Evolutionary conservation across 2,113 vertebrate species (phyloP), one percentile per base, ranked within the genome.

Genomic region (Myotis davidii): DNA sequence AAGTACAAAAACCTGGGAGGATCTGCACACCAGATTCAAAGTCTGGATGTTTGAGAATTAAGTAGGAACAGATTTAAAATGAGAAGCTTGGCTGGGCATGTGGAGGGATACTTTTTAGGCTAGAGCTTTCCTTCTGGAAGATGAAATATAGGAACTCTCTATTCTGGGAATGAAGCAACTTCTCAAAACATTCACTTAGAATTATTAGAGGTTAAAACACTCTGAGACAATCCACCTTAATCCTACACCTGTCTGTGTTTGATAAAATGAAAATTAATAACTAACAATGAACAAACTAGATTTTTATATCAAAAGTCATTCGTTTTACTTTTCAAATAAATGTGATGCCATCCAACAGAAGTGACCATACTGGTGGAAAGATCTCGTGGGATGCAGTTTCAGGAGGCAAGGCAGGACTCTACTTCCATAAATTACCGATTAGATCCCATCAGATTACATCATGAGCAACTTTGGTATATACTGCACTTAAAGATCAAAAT

Each of bases 261-360:
- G 42, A 45, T 73, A 52, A 94, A 79, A 87, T 95, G 39, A 84
- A 90, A 93, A 88, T 54, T 50, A 90, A 37, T 65, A 70, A 37
- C 29, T 34, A 59, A 18, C 27, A 79, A 72, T 13, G 27, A 32
- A 50, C 3, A 56, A 86, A 72, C 11, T 48, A 67, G 52, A 90
- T 79, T 61, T 86, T 61, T 12, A 45, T 27, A n/a, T 52, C n/a
- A 13, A 77, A 82, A 79, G 32, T 3, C 7, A 11, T 87, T 77
- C 21, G 16, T 20, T 45, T 79, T 69, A 37, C 25, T 73, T 87
- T 78, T 77, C 42, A 74, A 79, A n/a, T 4, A 61, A 56, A 56
- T 29, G 7, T 45, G 85, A 29, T 52, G 17, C 20, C 5, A 6
- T 32, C 45, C 37, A 37, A n/a, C 17, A 64, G 56, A 48, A 29